These are phyloP conservation scores for Melolontha melolontha DNA, from an alignment of 2,888 invertebrate genomes.

Conservation along the genomic window DNA sequence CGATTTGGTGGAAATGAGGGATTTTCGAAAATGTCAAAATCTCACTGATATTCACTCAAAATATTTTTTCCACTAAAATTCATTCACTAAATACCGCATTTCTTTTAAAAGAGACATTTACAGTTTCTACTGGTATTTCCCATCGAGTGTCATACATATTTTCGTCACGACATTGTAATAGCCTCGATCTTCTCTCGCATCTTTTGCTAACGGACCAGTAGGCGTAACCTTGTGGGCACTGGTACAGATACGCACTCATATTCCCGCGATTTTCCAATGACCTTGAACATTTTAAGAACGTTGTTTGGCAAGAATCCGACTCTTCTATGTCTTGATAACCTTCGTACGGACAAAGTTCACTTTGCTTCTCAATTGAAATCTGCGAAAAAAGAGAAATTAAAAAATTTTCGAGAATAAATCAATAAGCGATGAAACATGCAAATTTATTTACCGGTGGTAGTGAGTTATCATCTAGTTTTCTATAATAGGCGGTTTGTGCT, in stretches of 20 bases:
- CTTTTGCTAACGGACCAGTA: conserved; percentile 84
- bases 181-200: conserved; percentile 75
- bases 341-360: conserved; percentile 73
- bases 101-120: conserved; percentile 66
- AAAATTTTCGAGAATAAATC: not conserved
- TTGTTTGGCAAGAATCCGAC: conserved; percentile 73
- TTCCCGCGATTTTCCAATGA: conserved; percentile 65
- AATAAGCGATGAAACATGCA: not conserved
- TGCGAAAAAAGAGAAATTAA: conserved; percentile 61
- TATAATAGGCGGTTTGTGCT: conserved; percentile 69
- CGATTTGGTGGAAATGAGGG: not conserved
- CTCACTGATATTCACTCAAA: conserved; percentile 6
- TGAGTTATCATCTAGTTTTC: conserved; percentile 67
- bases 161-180: conserved; percentile 72
- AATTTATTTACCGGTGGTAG: conserved; percentile 71
- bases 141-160: conserved; percentile 65
- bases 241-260: conserved; percentile 78
- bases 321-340: conserved; percentile 77
- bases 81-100: conserved; percentile 17
- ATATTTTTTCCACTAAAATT: not conserved
- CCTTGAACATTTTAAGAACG: conserved; percentile 79
- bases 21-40: not conserved
- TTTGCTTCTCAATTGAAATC: conserved; percentile 72
- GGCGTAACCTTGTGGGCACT: conserved; percentile 81
- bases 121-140: conserved; percentile 70